phyloP scores from a whole-genome alignment of 2,888 invertebrate genomes.

The Orgyia antiqua region DNA sequence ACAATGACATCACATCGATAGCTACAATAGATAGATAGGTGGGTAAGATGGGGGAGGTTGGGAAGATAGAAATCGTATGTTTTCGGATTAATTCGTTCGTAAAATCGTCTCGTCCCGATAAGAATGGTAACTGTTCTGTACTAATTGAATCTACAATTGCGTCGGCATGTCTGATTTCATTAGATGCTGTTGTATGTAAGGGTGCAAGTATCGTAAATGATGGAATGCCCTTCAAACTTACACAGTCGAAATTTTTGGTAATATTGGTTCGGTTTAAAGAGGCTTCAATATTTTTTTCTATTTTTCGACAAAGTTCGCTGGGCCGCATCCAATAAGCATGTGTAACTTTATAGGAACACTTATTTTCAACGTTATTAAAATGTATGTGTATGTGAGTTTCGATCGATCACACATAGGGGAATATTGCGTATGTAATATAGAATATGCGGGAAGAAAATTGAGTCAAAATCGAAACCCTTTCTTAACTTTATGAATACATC shows the following conservation, averaged over 20 bases:
- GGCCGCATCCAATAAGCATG: not conserved
- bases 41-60: constrained; percentile 40
- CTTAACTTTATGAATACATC: constrained; percentile 24
- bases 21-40: constrained; percentile 36
- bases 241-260: constrained; percentile 27
- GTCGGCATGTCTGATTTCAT: constrained; percentile 73
- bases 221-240: constrained; percentile 35
- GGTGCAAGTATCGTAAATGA: constrained; percentile 30
- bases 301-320: constrained; percentile 1
- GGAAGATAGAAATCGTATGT: constrained; percentile 75
- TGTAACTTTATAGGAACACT: not conserved
- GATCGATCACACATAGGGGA: not conserved
- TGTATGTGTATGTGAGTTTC: not conserved
- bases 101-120: constrained; percentile 75
- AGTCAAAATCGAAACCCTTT: constrained; percentile 8
- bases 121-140: constrained; percentile 74
- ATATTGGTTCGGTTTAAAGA: constrained; percentile 30
- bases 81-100: constrained; percentile 78
- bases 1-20: constrained; percentile 63
- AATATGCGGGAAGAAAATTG: constrained; percentile 2
- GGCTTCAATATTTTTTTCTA: constrained; percentile 3
- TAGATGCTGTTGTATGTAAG: constrained; percentile 45
- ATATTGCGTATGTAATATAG: constrained; percentile 2
- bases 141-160: constrained; percentile 78
- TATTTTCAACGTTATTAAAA: not conserved